These are phyloP conservation scores for Cyclina sinensis DNA, from an alignment of 1,140 invertebrate genomes.

Conservation along the genomic window DNA sequence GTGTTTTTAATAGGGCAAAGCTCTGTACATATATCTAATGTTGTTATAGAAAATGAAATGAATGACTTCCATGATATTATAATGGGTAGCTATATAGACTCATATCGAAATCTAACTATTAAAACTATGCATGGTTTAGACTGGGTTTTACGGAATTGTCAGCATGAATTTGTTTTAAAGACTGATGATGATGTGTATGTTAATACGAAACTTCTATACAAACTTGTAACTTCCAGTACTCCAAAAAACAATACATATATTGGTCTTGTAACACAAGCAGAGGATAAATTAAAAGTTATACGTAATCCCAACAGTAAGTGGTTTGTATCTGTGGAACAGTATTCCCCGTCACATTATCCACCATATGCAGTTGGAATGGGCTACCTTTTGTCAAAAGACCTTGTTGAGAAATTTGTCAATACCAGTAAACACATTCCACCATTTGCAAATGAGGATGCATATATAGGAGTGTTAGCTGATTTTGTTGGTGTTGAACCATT, in stretches of 20 bases:
- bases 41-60: constrained; percentile 68
- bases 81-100: constrained; percentile 78
- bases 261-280: constrained; percentile 72
- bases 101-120: constrained; percentile 80
- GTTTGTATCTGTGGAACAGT: constrained; percentile 74
- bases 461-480: constrained; percentile 76
- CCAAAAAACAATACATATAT: constrained; percentile 71
- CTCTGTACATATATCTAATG: constrained; percentile 27
- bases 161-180: constrained; percentile 75
- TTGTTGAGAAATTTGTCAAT: constrained; percentile 69
- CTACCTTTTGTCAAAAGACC: constrained; percentile 77
- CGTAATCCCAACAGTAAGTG: constrained; percentile 72
- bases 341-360: constrained; percentile 73
- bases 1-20: constrained; percentile 79
- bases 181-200: constrained; percentile 83
- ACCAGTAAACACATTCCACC: constrained; percentile 72
- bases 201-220: constrained; percentile 72
- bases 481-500: constrained; percentile 67
- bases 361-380: constrained; percentile 80
- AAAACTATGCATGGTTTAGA: constrained; percentile 79
- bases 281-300: constrained; percentile 72
- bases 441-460: constrained; percentile 81
- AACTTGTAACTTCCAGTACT: constrained; percentile 67
- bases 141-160: constrained; percentile 72
- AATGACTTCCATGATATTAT: constrained; percentile 73